A percentile compares a stretch with the other conserved stretches of the same genome.
These are phyloP conservation scores for Penaeus indicus DNA, from an alignment of 1,140 invertebrate species.

Conservation along the genomic window DNA sequence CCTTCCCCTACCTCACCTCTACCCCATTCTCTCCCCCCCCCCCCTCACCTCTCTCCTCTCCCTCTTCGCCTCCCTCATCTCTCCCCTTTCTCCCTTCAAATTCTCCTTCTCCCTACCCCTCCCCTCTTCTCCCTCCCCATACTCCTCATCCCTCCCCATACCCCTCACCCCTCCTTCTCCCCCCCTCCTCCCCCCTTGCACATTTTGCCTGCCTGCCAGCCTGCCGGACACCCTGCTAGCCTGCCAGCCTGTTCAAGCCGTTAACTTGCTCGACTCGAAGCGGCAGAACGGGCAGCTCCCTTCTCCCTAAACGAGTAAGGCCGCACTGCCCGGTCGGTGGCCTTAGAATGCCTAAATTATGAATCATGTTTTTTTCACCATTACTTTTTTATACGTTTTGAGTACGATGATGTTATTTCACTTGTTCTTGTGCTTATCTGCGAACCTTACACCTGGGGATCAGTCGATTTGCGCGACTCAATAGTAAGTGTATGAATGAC, in stretches of 20 bases:
- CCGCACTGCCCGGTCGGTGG: conserved; percentile 21
- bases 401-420: conserved; percentile 7
- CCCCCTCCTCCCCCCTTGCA: neutral
- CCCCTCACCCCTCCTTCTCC: neutral
- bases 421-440: too few relatives aligned
- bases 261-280: neutral
- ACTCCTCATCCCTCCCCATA: neutral
- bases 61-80: neutral
- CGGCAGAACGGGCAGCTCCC: neutral
- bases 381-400: conserved; percentile 44
- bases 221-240: conserved; percentile 10
- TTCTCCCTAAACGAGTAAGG: conserved; percentile 4
- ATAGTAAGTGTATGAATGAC: too few relatives aligned
- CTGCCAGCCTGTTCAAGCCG: neutral
- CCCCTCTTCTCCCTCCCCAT: neutral
- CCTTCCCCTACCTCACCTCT: neutral
- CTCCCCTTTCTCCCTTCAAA: neutral
- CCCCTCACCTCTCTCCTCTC: neutral
- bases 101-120: too few relatives aligned
- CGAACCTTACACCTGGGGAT: too few relatives aligned
- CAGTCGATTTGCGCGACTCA: too few relatives aligned
- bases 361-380: conserved; percentile 59
- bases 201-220: conserved; percentile 6
- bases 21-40: neutral
- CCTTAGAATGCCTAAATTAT: conserved; percentile 56